Conservation (phyloP, 2,888 invertebrate species). For the Apamea sordens region DNA sequence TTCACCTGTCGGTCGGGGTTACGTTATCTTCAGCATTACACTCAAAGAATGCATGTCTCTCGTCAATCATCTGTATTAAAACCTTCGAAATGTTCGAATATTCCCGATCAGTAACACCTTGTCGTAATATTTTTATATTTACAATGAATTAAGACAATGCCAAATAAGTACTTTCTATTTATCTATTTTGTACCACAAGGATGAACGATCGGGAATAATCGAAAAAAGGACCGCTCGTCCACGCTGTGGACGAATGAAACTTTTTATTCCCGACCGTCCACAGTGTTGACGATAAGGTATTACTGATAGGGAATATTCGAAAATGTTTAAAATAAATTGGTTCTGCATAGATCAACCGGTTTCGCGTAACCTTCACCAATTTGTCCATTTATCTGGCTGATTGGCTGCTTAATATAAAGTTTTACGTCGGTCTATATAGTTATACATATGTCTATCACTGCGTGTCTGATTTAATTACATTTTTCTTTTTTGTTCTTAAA, state of each 20-base stretch:
- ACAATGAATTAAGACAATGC: background rate
- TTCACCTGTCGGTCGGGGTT: background rate
- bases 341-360: background rate
- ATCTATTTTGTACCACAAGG: background rate
- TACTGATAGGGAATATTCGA: background rate
- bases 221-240: background rate
- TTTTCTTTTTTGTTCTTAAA: constrained; percentile 6
- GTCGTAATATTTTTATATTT: background rate
- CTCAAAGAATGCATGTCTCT: background rate
- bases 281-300: background rate
- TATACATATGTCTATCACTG: constrained; percentile 2
- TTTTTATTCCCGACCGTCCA: background rate
- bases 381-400: background rate
- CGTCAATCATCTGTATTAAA: background rate
- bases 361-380: background rate
- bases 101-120: background rate
- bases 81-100: background rate
- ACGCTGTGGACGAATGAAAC: too few species aligned
- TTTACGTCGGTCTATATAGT: background rate
- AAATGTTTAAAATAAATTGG: background rate
- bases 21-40: background rate
- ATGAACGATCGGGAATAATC: background rate
- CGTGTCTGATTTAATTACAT: background rate
- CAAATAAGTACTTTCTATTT: background rate
- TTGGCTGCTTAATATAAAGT: background rate